These are phyloP conservation scores for Ecliptopera silaceata DNA, from an alignment of 2,888 invertebrate species.

Conservation along the genomic window DNA sequence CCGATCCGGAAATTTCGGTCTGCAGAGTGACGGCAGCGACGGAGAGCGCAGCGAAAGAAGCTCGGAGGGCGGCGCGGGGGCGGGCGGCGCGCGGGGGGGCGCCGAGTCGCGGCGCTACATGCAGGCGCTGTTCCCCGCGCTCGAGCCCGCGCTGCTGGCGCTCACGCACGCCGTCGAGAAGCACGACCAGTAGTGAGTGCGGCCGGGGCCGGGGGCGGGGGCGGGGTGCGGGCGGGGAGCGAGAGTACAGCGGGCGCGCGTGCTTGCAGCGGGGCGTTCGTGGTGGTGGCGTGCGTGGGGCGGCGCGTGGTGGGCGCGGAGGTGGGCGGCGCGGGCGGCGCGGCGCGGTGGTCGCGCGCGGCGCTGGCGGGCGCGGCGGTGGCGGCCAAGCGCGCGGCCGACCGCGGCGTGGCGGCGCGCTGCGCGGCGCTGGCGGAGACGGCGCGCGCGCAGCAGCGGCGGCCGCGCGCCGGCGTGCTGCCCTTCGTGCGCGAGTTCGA, in stretches of 20 bases:
- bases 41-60: constrained; percentile 47
- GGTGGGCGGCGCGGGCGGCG: constrained; percentile 62
- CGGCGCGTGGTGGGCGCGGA: constrained; percentile 90
- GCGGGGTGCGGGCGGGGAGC: background rate
- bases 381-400: constrained; percentile 81
- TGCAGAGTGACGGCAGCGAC: constrained; percentile 41
- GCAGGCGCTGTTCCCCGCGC: constrained; percentile 93
- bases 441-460: constrained; percentile 66
- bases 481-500: constrained; percentile 95
- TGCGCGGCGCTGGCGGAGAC: constrained; percentile 88
- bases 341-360: constrained; percentile 88
- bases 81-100: constrained; percentile 43
- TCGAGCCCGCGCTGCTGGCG: constrained; percentile 93
- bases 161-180: constrained; percentile 94
- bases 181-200: constrained; percentile 94
- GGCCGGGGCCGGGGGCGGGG: constrained; percentile 88
- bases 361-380: constrained; percentile 68
- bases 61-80: constrained; percentile 38
- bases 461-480: constrained; percentile 93
- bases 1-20: too few species aligned
- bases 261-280: constrained; percentile 92
- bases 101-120: constrained; percentile 91
- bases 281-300: constrained; percentile 94
- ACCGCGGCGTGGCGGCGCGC: constrained; percentile 95
- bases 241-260: too few species aligned